Evolutionary conservation across 2,888 invertebrate species (phyloP).

Genomic region (Drosophila helvetica): DNA sequence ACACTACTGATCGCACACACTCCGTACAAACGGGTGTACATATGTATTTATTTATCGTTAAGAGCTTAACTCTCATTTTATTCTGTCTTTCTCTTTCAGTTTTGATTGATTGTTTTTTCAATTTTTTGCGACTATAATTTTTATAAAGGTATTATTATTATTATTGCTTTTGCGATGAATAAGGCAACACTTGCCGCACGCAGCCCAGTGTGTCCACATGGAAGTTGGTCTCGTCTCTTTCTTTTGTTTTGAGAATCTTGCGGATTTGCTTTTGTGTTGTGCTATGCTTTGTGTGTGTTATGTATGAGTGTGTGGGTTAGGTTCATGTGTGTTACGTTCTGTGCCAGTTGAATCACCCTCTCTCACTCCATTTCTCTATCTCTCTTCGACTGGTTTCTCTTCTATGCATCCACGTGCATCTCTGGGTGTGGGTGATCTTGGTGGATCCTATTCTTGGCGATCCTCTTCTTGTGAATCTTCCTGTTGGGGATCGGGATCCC

Average conservation of each 20-base stretch:
- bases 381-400: background rate
- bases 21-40: conserved; percentile 7
- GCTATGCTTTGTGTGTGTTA: conserved; percentile 3
- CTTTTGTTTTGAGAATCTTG: background rate
- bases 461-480: background rate
- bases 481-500: background rate
- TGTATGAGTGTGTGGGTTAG: conserved; percentile 5
- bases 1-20: conserved; percentile 4
- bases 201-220: conserved; percentile 32
- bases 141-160: conserved; percentile 2
- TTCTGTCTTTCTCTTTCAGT: conserved; percentile 3
- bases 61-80: background rate
- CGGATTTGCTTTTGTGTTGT: background rate
- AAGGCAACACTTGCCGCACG: conserved; percentile 37
- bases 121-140: background rate
- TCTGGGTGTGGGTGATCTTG: no score
- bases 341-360: conserved; percentile 11
- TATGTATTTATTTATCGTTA: conserved; percentile 14
- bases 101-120: conserved; percentile 36
- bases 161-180: conserved; percentile 36
- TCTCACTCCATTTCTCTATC: background rate
- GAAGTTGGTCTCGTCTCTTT: conserved; percentile 5
- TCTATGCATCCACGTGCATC: no score
- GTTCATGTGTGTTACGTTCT: background rate
- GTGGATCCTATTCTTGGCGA: background rate